Conservation (phyloP, 1,140 invertebrate genomes). For the Pogonomyrmex californicus region DNA sequence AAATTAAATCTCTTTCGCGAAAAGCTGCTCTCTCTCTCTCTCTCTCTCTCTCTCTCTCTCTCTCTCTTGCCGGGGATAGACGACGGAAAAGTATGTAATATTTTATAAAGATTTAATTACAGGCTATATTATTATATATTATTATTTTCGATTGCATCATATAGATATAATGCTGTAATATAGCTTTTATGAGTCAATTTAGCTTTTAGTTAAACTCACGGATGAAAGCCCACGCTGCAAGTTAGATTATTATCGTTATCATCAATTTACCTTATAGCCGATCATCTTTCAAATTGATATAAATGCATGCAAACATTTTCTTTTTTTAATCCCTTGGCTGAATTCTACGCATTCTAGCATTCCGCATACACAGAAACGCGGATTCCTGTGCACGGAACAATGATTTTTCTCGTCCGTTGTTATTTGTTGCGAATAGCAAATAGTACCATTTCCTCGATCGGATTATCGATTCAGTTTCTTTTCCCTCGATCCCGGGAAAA, state of each 20-base stretch:
- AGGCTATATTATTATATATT: slow-evolving; percentile 26
- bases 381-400: neutral
- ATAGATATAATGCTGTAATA: slow-evolving; percentile 17
- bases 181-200: slow-evolving; percentile 44
- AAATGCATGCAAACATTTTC: slow-evolving; percentile 2
- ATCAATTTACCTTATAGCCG: slow-evolving; percentile 47
- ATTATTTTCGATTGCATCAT: slow-evolving; percentile 34
- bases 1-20: neutral
- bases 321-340: neutral
- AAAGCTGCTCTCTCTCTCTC: neutral
- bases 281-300: neutral
- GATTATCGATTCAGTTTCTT: neutral
- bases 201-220: slow-evolving; percentile 27
- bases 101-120: slow-evolving; percentile 34
- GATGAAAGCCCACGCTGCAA: slow-evolving; percentile 11
- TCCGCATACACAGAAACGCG: neutral
- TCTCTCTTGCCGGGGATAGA: neutral
- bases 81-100: neutral
- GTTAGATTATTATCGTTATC: slow-evolving; percentile 35
- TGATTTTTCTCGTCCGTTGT: neutral
- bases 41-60: neutral
- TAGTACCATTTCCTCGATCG: neutral
- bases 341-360: neutral
- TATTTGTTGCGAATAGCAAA: slow-evolving; percentile 13
- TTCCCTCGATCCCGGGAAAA: neutral